A percentile compares a stretch with the other conserved stretches of the same genome.
Conservation (phyloP, 2,888 invertebrate genomes). For the Proisotoma minuta region DNA sequence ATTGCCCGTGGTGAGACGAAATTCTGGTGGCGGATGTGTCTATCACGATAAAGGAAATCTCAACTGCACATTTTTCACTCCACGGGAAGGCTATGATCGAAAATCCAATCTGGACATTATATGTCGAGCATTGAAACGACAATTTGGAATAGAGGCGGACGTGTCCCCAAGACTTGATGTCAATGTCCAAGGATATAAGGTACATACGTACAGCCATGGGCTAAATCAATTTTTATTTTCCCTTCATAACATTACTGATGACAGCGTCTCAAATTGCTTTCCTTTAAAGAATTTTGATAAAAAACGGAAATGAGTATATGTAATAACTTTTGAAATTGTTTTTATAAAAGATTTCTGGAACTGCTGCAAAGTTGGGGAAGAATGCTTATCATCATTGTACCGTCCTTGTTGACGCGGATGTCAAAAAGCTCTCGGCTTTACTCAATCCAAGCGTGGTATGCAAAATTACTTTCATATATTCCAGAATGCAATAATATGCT, state of each 20-base stretch:
- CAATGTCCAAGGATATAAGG: constrained; percentile 70
- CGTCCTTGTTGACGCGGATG: constrained; percentile 79
- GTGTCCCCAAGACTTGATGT: constrained; percentile 84
- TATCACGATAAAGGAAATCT: constrained; percentile 93
- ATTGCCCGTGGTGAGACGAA: constrained; percentile 76
- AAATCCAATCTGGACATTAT: constrained; percentile 83
- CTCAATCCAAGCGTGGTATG: constrained; percentile 71
- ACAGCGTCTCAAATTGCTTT: neutral
- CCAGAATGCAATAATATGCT: neutral
- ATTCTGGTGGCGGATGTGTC: constrained; percentile 93
- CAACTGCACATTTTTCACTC: constrained; percentile 86
- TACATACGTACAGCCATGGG: constrained; percentile 52
- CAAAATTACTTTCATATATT: constrained; percentile 25
- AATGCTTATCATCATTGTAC: constrained; percentile 98
- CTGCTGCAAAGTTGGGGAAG: constrained; percentile 84
- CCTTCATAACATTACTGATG: neutral
- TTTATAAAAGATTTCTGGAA: constrained; percentile 76
- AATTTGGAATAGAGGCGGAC: constrained; percentile 71
- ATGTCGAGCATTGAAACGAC: constrained; percentile 71
- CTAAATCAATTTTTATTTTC: constrained; percentile 13
- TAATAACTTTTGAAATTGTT: neutral
- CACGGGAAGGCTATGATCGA: constrained; percentile 75
- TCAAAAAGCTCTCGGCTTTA: constrained; percentile 65
- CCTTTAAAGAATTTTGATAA: neutral
- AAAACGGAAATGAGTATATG: neutral